Base-by-base conservation (phyloP, 2,888 invertebrate species). In the Cephus nigrinus region DNA sequence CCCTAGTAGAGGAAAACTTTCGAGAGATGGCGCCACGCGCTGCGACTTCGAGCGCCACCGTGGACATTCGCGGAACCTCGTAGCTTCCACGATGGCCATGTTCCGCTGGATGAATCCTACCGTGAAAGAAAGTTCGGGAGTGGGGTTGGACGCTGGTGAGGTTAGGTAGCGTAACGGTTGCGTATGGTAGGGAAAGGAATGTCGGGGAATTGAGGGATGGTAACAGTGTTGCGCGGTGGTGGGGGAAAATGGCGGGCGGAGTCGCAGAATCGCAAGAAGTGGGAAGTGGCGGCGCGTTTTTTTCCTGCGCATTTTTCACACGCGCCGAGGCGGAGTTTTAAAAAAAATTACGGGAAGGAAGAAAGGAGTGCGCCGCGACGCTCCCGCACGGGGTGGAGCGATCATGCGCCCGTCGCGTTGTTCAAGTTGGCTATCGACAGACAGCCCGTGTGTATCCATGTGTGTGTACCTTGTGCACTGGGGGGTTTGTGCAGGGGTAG, bases 261-360 rank as follows among this genome's bases (percentile, higher is more conserved):
- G 68, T 69, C 83, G 82, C 79, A 82, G 73, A 36, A 71, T 69
- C 75, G 80, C 75, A 34, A 75, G 83, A 83, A 86, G 87, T 86
- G 85, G 78, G 86, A 84, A 81, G 81, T 79, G 73, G 73, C 77
- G 71, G 74, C 75, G 74, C 78, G 77, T 78, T 80, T 73, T 77
- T 80, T 77, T 75, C 79, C 80, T 68, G 79, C 73, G 73, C 75
- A 77, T 75, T 71, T 71, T 71, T 71, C 71, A 71, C 78, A 33
- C 69, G 75, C 34, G 30, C 32, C 74, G 76, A 89, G 90, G 90
- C 90, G 90, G 89, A 86, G 90, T 90, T 88, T 86, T 81, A 84
- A 73, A 82, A 88, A 88, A 86, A 86, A 85, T 85, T 31, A 34
- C 75, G 69, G 68, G 31, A 78, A 69, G 81, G 80, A 80, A 40